Base-by-base conservation (phyloP, 2,797 vertebrate species). In the Novumbra hubbsi region DNA sequence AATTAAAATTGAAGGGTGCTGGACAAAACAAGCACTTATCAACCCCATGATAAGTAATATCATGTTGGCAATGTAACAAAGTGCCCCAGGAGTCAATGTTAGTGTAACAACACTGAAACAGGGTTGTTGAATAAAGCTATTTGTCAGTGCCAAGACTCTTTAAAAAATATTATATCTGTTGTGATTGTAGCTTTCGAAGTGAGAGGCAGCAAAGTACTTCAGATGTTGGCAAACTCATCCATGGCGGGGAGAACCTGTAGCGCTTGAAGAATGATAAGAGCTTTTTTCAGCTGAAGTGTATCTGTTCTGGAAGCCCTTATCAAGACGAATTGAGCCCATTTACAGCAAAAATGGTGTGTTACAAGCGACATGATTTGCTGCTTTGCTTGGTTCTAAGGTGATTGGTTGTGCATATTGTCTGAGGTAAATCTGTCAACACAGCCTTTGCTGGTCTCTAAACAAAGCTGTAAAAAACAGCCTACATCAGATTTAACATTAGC, bases 71-170 rank as follows among this genome's bases (percentile, higher is more conserved):
- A 21, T 27, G n/a, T 60, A 3, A 9, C 21, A 24, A 60, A 24
- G 55, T 60, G 21, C 21, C 28, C 27, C 24, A 15, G 14, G 49
- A 55, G 69, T 17, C 34, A 12, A 24, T 68, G 3, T 19, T 72
- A 63, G 5, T 50, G 32, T 68, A 28, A 17, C 55, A 1, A 5
- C 15, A 60, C 19, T 52, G 38, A 80, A 86, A 82, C 81, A 64
- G 50, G 78, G 84, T 73, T 74, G 79, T 87, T 90, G 87, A 88
- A 91, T 91, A 88, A 88, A 84, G 80, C 82, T 87, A 92, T 92
- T 91, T 91, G 91, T 94, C 89, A 89, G 77, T 83, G 76, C 77
- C 68, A 78, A 84, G 80, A 78, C 90, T 88, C 88, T 83, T 89
- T 67, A 57, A 69, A 68, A 85, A 89, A 84, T 83, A 80, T 73